Conservation (phyloP, 30 jellyfish, hydroid and myxozoan species). For the Chrysaora quinquecirrha region DNA sequence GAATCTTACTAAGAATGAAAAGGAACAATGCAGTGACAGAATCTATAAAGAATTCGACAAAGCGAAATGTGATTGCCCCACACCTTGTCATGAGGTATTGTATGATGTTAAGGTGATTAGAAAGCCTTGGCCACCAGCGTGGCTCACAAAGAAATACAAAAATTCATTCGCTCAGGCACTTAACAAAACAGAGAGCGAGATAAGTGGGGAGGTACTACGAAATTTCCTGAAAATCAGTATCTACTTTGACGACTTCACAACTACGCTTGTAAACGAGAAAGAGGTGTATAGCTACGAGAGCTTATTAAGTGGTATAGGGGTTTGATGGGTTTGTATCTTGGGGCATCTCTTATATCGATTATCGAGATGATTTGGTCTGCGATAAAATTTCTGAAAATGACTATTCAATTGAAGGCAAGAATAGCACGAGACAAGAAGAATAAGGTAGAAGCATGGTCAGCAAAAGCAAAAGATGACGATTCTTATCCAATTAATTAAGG, state of each 20-base stretch:
- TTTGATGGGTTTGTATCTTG: slow-evolving; percentile 3
- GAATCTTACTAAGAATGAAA: neutral
- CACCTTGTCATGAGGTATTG: neutral
- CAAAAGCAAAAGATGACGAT: too few species aligned
- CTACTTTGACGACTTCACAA: slow-evolving; percentile 9
- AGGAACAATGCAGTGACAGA: neutral
- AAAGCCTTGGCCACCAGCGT: slow-evolving; percentile 15
- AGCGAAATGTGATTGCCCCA: slow-evolving; percentile 1
- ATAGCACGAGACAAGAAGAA: too few species aligned
- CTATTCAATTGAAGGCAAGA: too few species aligned
- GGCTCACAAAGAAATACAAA: neutral
- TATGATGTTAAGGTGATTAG: neutral
- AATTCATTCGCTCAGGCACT: neutral
- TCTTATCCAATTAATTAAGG: too few species aligned
- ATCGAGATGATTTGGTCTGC: neutral
- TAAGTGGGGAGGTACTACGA: neutral
- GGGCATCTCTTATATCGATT: slow-evolving; percentile 5
- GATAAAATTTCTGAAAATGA: too few species aligned
- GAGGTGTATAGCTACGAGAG: neutral
- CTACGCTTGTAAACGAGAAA: neutral
- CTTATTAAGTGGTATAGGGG: slow-evolving; percentile 9
- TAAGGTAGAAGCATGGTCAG: too few species aligned
- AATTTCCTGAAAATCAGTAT: slow-evolving; percentile 12
- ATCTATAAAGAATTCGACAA: neutral
- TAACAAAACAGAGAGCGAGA: neutral